phyloP scores from a whole-genome alignment of 1,140 invertebrate genomes.

The Hylaeus volcanicus region DNA sequence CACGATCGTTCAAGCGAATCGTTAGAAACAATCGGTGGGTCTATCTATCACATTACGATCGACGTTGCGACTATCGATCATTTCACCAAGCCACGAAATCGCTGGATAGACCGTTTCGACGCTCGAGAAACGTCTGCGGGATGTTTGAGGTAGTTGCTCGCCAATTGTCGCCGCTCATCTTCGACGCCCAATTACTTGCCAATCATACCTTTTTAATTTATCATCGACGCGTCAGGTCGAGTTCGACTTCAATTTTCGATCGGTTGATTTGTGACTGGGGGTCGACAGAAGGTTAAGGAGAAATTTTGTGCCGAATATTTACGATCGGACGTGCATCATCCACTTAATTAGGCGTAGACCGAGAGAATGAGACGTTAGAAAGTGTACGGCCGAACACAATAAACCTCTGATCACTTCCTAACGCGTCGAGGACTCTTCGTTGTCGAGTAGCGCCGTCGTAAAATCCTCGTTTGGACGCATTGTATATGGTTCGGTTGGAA shows the following conservation, averaged over 20 bases:
- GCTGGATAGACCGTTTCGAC: constrained; percentile 6
- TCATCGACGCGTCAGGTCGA: constrained; percentile 27
- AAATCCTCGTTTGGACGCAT: no score
- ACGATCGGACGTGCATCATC: constrained; percentile 10
- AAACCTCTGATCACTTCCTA: constrained; percentile 25
- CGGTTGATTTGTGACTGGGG: constrained; percentile 11
- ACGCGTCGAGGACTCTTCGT: not conserved
- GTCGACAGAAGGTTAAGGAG: constrained; percentile 45
- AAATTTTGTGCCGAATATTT: constrained; percentile 50
- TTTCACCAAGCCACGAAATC: constrained; percentile 32
- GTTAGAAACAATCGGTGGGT: constrained; percentile 66
- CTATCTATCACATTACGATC: constrained; percentile 64
- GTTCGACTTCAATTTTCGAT: not conserved
- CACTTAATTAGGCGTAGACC: constrained; percentile 42
- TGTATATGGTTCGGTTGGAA: no score
- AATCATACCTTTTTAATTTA: constrained; percentile 45
- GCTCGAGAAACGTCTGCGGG: not conserved
- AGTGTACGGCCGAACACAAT: constrained; percentile 26
- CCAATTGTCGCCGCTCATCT: constrained; percentile 24
- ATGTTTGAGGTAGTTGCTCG: constrained; percentile 2
- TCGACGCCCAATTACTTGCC: constrained; percentile 18
- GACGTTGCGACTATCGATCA: constrained; percentile 62
- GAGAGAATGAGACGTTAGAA: constrained; percentile 33
- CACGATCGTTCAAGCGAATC: constrained; percentile 50
- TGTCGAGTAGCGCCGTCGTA: no score